phyloP scores from a whole-genome alignment of 2,113 vertebrate genomes.

The Dicaeum eximium region DNA sequence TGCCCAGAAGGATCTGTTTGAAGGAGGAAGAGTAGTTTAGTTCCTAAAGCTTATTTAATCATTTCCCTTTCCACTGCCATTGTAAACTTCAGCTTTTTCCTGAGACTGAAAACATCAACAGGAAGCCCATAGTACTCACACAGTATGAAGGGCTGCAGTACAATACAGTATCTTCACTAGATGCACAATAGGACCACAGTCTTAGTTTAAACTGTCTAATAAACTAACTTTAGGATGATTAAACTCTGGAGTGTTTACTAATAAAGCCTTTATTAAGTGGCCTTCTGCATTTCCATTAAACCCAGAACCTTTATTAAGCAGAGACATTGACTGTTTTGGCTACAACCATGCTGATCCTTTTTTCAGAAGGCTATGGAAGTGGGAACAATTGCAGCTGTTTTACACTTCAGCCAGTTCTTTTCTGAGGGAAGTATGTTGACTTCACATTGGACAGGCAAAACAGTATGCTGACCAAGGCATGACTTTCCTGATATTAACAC shows the following conservation, averaged over 20 bases:
- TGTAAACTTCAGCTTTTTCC: slow-evolving; percentile 23
- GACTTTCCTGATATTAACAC: background rate
- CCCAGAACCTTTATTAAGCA: background rate
- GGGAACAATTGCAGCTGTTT: background rate
- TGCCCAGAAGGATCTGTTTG: slow-evolving; percentile 1
- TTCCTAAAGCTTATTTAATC: slow-evolving; percentile 38
- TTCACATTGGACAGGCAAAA: background rate
- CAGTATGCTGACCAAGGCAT: background rate
- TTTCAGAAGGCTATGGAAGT: background rate
- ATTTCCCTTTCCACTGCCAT: slow-evolving; percentile 39
- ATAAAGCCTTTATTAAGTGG: background rate
- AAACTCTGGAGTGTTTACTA: background rate
- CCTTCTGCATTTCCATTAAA: background rate
- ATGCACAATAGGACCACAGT: background rate
- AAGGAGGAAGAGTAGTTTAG: slow-evolving; percentile 3
- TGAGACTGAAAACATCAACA: background rate
- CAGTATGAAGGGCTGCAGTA: background rate
- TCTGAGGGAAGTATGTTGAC: background rate
- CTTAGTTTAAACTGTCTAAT: background rate
- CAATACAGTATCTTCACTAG: background rate
- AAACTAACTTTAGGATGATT: background rate
- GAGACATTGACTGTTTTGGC: background rate
- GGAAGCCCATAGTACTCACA: background rate
- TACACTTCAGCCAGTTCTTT: background rate
- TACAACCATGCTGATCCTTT: background rate